A percentile compares a stretch with the other conserved stretches of the same genome.
Conservation (phyloP, 1,140 invertebrate species). For the Drosophila fuyamai region DNA sequence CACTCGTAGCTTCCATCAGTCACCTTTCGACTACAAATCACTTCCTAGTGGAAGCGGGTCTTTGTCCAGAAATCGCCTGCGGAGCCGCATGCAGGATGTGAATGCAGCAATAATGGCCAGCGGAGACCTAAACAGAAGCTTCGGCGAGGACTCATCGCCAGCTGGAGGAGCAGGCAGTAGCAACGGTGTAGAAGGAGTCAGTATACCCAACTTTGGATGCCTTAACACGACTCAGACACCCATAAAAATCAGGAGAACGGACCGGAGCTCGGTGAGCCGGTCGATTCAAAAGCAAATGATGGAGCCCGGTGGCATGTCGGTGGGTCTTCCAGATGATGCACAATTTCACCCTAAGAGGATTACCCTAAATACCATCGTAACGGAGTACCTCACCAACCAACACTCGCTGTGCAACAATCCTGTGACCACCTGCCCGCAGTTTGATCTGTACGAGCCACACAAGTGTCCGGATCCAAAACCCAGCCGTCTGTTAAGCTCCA, state of each 20-base stretch:
- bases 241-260: conserved; percentile 60
- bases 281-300: conserved; percentile 89
- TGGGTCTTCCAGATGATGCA: conserved; percentile 45
- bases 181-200: not conserved
- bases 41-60: conserved; percentile 57
- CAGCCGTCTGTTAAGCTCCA: conserved; percentile 88
- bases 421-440: conserved; percentile 95
- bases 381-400: conserved; percentile 97
- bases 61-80: conserved; percentile 63
- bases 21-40: conserved; percentile 86
- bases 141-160: conserved; percentile 34
- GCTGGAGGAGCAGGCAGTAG: conserved; percentile 4
- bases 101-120: conserved; percentile 71
- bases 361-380: conserved; percentile 96
- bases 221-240: conserved; percentile 57
- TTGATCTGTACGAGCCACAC: conserved; percentile 95
- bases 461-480: conserved; percentile 95
- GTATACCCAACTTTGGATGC: conserved; percentile 52
- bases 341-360: conserved; percentile 85
- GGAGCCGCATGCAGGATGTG: conserved; percentile 78
- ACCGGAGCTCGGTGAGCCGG: conserved; percentile 64
- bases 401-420: conserved; percentile 97
- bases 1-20: conserved; percentile 77
- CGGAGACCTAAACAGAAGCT: conserved; percentile 37
- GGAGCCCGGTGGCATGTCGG: conserved; percentile 44